Evolutionary conservation across 1,140 invertebrate genomes (phyloP), one percentile per base, ranked within the genome.

Genomic region (Dryas iulia): DNA sequence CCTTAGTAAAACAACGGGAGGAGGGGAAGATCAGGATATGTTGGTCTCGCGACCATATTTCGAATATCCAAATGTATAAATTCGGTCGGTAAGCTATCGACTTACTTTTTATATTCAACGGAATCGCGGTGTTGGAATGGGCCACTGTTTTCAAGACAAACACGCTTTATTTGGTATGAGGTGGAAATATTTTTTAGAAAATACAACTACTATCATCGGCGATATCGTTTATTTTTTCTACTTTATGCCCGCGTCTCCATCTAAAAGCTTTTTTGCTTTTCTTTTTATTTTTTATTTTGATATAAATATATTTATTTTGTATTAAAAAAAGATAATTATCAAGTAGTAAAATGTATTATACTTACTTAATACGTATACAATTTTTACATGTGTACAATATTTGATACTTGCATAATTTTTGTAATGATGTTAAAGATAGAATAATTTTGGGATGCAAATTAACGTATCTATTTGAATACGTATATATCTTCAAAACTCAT

Each of bases 1-100:
- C 5, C 12, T 31, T 61, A 5, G 26, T 5, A 57, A 4, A n/a
- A 24, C 7, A 12, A 23, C 30, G 59, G 66, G 33, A 63, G 39
- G 72, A 24, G 58, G 10, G 24, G 62, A 18, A 65, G 82, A 5
- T 79, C 84, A 69, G 12, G 11, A 57, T 71, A 66, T 0, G 30
- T 1, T 78, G 79, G 86, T 62, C 21, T 54, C 53, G 25, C 63
- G 74, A 81, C 81, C 89, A 89, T 90, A 89, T 91, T 91, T 89
- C 79, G 87, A 84, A 88, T 91, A 91, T 89, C 85, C 81, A 87
- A 88, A 89, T 88, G 86, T 89, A 91, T 91, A 91, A 91, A 91
- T 91, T 91, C 80, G 72, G 66, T 71, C 80, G 81, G 86, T 90
- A 90, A 91, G 89, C 87, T 91, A 91, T 91, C 85, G 89, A 89